Evolutionary conservation across 2,888 invertebrate genomes (phyloP).

Genomic region (Halictus ligatus): DNA sequence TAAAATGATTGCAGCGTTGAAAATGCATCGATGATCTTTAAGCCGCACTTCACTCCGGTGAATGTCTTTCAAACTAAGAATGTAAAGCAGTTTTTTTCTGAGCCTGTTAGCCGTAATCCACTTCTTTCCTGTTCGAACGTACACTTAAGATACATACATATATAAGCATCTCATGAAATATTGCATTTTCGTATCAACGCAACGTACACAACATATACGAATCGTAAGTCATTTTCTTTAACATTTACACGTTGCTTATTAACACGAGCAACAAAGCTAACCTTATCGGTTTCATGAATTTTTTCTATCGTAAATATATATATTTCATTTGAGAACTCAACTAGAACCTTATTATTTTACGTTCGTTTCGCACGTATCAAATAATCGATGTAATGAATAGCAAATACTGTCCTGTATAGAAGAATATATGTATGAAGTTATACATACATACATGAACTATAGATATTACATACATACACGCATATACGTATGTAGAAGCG

Average conservation of each 20-base stretch:
- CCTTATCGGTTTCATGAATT: conserved; percentile 4
- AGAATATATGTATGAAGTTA: not conserved
- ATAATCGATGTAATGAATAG: not conserved
- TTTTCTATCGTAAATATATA: not conserved
- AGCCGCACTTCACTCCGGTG: conserved; percentile 44
- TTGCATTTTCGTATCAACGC: conserved; percentile 4
- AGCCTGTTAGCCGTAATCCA: conserved; percentile 19
- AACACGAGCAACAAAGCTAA: conserved; percentile 28
- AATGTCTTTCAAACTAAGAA: conserved; percentile 39
- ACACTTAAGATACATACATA: conserved; percentile 3
- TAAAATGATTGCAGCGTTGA: not conserved
- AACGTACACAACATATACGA: not conserved
- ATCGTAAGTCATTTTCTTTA: conserved; percentile 42
- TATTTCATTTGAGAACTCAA: not conserved
- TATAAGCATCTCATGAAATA: conserved; percentile 15
- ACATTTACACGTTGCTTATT: not conserved
- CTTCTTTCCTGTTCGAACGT: conserved; percentile 11
- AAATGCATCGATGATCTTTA: conserved; percentile 31
- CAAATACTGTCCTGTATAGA: not conserved
- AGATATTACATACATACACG: not conserved
- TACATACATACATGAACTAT: not conserved
- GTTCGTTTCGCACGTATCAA: not conserved
- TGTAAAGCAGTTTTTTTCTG: conserved; percentile 58
- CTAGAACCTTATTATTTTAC: not conserved
- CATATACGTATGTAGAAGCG: not conserved